Evolutionary conservation across 1,140 invertebrate species (phyloP).

Genomic region (Trachelipus rathkii): DNA sequence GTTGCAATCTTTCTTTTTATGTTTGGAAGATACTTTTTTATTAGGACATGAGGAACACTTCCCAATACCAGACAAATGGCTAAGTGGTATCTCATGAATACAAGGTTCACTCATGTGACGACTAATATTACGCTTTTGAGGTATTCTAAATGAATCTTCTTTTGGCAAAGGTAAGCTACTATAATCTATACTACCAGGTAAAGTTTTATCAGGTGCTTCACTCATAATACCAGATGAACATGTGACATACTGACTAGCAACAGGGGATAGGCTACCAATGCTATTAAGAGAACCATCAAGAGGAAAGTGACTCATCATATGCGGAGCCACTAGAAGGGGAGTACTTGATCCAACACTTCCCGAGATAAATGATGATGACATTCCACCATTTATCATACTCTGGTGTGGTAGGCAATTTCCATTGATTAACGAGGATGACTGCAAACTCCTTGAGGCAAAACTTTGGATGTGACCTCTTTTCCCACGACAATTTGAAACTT

Average conservation of each 20-base stretch:
- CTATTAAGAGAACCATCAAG: not conserved
- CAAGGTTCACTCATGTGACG: not conserved
- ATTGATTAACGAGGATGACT: not conserved
- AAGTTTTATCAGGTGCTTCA: not conserved
- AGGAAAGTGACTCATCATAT: not conserved
- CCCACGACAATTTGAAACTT: not conserved
- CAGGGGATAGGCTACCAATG: not conserved
- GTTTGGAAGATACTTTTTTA: not conserved
- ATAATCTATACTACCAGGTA: slow-evolving; percentile 10
- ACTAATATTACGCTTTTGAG: not conserved
- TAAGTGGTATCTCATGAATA: not conserved
- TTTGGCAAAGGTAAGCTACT: not conserved
- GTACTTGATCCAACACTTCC: not conserved
- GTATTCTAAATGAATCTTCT: not conserved
- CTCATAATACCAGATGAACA: not conserved
- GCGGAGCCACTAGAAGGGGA: not conserved
- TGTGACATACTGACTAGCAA: slow-evolving; percentile 1
- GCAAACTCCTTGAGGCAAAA: not conserved
- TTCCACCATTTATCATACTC: not conserved
- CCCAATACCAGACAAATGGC: not conserved
- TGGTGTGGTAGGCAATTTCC: not conserved
- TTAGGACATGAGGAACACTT: not conserved
- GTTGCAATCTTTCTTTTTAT: not conserved
- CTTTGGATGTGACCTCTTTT: not conserved
- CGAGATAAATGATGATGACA: not conserved